A percentile compares a stretch with the other conserved stretches of the same genome.
Evolutionary conservation across 2,113 vertebrate species (phyloP).

Genomic region (Rallus limicola): DNA sequence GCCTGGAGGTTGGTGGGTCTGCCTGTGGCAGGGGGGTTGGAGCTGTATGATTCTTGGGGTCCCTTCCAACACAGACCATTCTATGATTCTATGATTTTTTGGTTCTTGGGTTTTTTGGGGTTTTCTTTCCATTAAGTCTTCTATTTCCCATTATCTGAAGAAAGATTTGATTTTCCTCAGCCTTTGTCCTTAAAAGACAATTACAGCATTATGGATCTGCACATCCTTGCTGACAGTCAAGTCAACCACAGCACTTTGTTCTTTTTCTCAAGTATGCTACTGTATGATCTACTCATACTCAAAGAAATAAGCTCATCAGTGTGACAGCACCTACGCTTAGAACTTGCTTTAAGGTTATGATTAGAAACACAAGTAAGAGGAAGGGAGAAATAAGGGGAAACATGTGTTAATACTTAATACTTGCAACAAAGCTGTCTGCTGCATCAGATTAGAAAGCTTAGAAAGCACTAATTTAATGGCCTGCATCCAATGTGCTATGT

Average conservation of each 20-base stretch:
- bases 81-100: not conserved
- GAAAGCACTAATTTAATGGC: conserved; percentile 61
- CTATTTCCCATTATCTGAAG: not conserved
- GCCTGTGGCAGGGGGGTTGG: too few species aligned
- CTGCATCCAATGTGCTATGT: not conserved
- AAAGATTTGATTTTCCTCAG: not conserved
- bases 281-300: not conserved
- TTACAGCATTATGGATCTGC: not conserved
- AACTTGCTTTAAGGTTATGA: not conserved
- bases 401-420: not conserved
- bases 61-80: too few species aligned
- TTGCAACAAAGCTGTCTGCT: not conserved
- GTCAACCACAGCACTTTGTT: not conserved
- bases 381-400: not conserved
- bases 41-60: too few species aligned
- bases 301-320: not conserved
- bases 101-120: not conserved
- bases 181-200: not conserved
- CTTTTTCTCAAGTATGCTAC: not conserved
- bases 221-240: not conserved
- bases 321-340: not conserved
- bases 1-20: too few species aligned
- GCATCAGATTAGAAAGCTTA: conserved; percentile 14
- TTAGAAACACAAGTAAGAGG: not conserved
- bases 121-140: not conserved